A percentile compares a stretch with the other conserved stretches of the same genome.
These are phyloP conservation scores for Dynastes tityus DNA, from an alignment of 2,888 invertebrate species.

Conservation along the genomic window DNA sequence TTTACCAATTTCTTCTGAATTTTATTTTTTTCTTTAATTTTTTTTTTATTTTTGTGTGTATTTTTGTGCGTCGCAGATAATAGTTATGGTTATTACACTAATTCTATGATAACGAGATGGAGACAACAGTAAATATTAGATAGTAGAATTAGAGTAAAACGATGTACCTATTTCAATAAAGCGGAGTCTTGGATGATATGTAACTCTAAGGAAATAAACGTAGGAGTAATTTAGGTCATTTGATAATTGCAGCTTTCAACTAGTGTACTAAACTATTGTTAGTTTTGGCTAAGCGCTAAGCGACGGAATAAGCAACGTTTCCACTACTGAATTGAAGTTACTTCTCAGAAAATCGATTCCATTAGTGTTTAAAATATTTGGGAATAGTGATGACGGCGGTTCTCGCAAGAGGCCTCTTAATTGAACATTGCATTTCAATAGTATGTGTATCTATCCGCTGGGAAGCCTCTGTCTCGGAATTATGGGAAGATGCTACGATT, in stretches of 20 bases:
- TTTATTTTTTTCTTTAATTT: too few species aligned
- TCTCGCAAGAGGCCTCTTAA: constrained; percentile 30
- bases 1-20: too few species aligned
- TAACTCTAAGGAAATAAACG: constrained; percentile 32
- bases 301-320: constrained; percentile 29
- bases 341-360: constrained; percentile 36
- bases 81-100: background rate
- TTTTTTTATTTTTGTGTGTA: too few species aligned
- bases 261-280: constrained; percentile 53
- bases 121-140: too few species aligned
- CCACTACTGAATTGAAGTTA: constrained; percentile 22
- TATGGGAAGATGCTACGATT: constrained; percentile 29
- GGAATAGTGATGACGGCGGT: constrained; percentile 19
- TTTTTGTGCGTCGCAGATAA: too few species aligned
- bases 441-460: constrained; percentile 14
- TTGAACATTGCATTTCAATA: constrained; percentile 43
- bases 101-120: background rate
- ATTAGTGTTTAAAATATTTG: constrained; percentile 40
- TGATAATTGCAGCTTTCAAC: constrained; percentile 56
- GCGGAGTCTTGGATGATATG: constrained; percentile 2
- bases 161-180: background rate
- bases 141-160: background rate
- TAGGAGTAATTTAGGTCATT: constrained; percentile 56
- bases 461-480: background rate
- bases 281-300: constrained; percentile 46